phyloP scores from a whole-genome alignment of 2,797 vertebrate species.

The Acomys russatus region DNA sequence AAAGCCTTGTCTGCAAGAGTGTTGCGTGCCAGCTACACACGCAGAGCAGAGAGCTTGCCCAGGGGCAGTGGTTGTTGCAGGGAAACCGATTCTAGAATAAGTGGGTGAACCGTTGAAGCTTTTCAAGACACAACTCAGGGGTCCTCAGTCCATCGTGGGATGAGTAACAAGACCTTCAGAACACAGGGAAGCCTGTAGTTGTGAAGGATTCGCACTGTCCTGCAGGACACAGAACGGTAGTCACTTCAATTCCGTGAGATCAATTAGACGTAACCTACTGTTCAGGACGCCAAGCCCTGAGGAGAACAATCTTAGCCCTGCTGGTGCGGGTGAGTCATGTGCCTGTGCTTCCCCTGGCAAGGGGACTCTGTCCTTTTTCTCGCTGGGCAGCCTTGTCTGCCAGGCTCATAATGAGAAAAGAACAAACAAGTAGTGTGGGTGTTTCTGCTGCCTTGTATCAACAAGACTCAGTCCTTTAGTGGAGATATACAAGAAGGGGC shows the following conservation, averaged over 20 bases:
- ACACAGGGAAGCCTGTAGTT: neutral
- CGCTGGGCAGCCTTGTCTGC: neutral
- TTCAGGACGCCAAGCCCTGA: conserved; percentile 51
- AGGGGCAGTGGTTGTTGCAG: neutral
- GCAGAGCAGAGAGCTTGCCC: fast-evolving
- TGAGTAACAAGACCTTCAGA: neutral
- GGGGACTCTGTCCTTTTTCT: neutral
- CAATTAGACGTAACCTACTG: conserved; percentile 3
- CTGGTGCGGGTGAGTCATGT: neutral
- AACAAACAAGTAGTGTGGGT: neutral
- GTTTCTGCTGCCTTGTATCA: neutral
- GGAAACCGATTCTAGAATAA: neutral
- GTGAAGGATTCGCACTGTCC: neutral
- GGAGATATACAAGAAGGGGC: conserved; percentile 49
- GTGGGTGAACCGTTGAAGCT: neutral
- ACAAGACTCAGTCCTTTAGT: conserved; percentile 51
- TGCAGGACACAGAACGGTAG: neutral
- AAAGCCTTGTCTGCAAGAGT: neutral
- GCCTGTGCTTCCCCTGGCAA: conserved; percentile 48
- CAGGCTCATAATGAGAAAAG: conserved; percentile 13
- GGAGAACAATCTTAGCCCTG: conserved; percentile 11
- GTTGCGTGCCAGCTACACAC: neutral
- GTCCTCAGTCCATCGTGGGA: neutral
- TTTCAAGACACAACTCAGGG: conserved; percentile 8
- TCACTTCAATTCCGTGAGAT: neutral